Conservation (phyloP, 1,140 invertebrate genomes). For the Drosophila pseudoananassae region DNA sequence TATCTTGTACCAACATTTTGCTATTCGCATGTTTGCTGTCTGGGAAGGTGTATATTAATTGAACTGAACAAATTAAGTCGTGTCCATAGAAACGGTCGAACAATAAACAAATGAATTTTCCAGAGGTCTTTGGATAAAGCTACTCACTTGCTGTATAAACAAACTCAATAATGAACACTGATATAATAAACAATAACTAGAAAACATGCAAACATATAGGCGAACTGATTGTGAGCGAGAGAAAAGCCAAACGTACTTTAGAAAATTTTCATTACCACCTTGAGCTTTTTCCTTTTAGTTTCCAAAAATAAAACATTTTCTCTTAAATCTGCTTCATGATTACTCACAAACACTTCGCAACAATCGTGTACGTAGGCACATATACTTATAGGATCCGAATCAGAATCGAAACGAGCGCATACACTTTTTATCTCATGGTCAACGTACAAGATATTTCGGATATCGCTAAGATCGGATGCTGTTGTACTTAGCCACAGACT, state of each 20-base stretch:
- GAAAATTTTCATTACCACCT: slow-evolving; percentile 70
- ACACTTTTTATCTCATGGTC: slow-evolving; percentile 74
- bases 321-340: slow-evolving; percentile 60
- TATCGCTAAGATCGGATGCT: slow-evolving; percentile 43
- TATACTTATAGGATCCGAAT: slow-evolving; percentile 26
- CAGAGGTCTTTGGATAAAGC: slow-evolving; percentile 5
- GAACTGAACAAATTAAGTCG: slow-evolving; percentile 43
- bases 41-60: slow-evolving; percentile 44
- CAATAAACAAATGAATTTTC: slow-evolving; percentile 44
- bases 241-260: slow-evolving; percentile 61
- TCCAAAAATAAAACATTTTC: slow-evolving; percentile 76
- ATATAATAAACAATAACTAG: slow-evolving; percentile 38
- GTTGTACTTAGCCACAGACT: slow-evolving; percentile 42
- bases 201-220: slow-evolving; percentile 23
- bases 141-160: slow-evolving; percentile 24
- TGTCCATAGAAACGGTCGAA: slow-evolving; percentile 38
- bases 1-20: slow-evolving; percentile 45
- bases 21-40: slow-evolving; percentile 38
- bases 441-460: slow-evolving; percentile 63
- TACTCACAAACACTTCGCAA: slow-evolving; percentile 27
- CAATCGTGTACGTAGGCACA: slow-evolving; percentile 24
- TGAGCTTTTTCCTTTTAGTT: slow-evolving; percentile 63
- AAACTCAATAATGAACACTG: slow-evolving; percentile 48
- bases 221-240: slow-evolving; percentile 31
- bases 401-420: slow-evolving; percentile 58